Evolutionary conservation across 2,797 vertebrate species (phyloP), one percentile per base, ranked within the genome.

Genomic region (Sarcoramphus papa): DNA sequence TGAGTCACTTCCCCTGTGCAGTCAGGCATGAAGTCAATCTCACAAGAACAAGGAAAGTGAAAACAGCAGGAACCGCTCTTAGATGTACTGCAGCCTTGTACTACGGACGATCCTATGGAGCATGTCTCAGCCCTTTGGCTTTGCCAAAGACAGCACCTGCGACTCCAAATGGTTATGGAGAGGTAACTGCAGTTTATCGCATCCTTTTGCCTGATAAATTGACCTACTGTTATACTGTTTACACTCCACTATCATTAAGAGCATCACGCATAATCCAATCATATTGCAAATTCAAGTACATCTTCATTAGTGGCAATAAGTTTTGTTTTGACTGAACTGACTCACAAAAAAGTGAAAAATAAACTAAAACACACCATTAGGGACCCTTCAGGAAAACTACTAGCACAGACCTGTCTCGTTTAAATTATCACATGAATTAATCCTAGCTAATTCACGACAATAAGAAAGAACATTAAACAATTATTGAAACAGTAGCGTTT

Each of bases 51-150:
- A 20, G 14, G 21, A 12, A 37, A 47, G 28, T 21, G 10, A 74
- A 69, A 45, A 0, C 30, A 59, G 5, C 3, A 20, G 47, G 28
- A 50, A n/a, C 14, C 8, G 3, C 19, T 65, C 3, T 0, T 14
- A 7, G 7, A 16, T 28, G 2, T 1, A 30, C 13, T 0, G 1
- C 10, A n/a, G 15, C 16, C 37, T 41, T 48, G 22, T n/a, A 10
- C 33, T 24, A 18, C 0, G 1, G 1, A 0, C 0, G 1, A 9
- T n/a, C 22, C 20, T 18, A 0, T 3, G 7, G 43, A 70, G 14
- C 5, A 47, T 9, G 7, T 53, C 23, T 62, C 31, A 76, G 54
- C 13, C 5, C 6, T 59, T 41, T 24, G 8, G 22, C 13, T 48
- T 63, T 68, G 16, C 11, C n/a, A 53, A 27, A 47, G 19, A 11